A percentile compares a stretch with the other conserved stretches of the same genome.
These are phyloP conservation scores for Frankliniella fusca DNA, from an alignment of 2,888 invertebrate species.

Conservation along the genomic window DNA sequence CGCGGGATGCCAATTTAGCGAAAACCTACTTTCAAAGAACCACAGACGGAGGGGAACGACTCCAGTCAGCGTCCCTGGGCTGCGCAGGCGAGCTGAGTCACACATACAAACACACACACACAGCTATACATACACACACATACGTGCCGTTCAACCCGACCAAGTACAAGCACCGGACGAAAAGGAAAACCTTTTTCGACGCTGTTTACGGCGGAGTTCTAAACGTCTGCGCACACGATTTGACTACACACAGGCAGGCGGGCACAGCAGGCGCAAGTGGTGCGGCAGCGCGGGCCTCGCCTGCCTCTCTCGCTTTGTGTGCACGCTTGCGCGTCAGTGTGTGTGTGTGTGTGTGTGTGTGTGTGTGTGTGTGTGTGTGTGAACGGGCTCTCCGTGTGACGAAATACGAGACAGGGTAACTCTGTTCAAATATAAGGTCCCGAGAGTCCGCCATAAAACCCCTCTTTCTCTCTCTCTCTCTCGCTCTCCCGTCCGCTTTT, in stretches of 20 bases:
- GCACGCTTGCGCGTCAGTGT: too few species aligned
- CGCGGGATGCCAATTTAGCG: conserved; percentile 9
- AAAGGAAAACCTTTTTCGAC: neutral
- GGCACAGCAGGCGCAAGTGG: neutral
- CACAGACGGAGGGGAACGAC: neutral
- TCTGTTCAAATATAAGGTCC: too few species aligned
- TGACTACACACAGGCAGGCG: neutral
- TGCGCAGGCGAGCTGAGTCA: neutral
- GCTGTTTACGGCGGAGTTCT: conserved; percentile 2
- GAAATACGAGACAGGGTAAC: neutral
- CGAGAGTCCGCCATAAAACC: too few species aligned
- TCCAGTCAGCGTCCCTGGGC: neutral
- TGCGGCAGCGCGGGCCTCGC: neutral
- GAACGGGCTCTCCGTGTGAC: neutral
- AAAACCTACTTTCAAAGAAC: conserved; percentile 4
- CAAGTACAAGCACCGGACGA: neutral
- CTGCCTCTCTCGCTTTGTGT: too few species aligned
- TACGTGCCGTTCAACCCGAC: neutral
- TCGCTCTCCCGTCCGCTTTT: too few species aligned
- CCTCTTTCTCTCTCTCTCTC: too few species aligned
- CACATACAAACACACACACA: neutral
- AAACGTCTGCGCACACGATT: conserved; percentile 3
- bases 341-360: too few species aligned
- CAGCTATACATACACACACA: neutral
- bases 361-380: neutral